A percentile compares a stretch with the other conserved stretches of the same genome.
phyloP scores from a whole-genome alignment of 2,888 invertebrate genomes.

The Tinea pellionella region DNA sequence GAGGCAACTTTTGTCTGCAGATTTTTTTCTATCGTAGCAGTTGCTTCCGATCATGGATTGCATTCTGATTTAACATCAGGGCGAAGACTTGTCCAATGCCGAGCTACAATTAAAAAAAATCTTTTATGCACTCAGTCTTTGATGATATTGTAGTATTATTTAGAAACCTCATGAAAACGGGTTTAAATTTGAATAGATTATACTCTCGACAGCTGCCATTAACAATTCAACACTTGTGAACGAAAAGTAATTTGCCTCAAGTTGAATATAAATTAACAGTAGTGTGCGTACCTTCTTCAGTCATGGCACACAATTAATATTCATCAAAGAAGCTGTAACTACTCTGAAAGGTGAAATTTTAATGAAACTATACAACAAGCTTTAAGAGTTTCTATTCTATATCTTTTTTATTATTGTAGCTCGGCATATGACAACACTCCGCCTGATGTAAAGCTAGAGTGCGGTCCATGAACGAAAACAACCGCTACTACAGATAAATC shows the following conservation, averaged over 20 bases:
- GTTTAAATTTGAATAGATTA: background rate
- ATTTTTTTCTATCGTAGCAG: too few species aligned
- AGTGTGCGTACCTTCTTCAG: background rate
- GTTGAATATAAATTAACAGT: constrained; percentile 3
- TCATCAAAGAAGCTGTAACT: constrained; percentile 37
- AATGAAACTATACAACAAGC: constrained; percentile 39
- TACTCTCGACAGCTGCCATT: background rate
- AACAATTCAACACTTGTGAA: constrained; percentile 1
- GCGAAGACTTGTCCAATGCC: too few species aligned
- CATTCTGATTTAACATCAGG: too few species aligned
- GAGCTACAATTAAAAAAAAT: too few species aligned
- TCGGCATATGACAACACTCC: too few species aligned
- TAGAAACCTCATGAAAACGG: background rate
- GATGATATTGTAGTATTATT: background rate
- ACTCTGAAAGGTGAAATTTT: constrained; percentile 42
- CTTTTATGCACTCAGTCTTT: background rate
- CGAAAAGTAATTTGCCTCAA: background rate
- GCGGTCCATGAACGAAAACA: too few species aligned
- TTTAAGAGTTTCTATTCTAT: too few species aligned
- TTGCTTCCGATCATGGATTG: too few species aligned
- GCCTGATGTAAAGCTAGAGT: too few species aligned
- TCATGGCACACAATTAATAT: constrained; percentile 38
- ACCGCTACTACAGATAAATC: too few species aligned
- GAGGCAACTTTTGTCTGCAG: too few species aligned
- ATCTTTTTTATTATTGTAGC: too few species aligned